These are phyloP conservation scores for Drosophila pseudotakahashii DNA, from an alignment of 2,888 invertebrate genomes.

Conservation along the genomic window DNA sequence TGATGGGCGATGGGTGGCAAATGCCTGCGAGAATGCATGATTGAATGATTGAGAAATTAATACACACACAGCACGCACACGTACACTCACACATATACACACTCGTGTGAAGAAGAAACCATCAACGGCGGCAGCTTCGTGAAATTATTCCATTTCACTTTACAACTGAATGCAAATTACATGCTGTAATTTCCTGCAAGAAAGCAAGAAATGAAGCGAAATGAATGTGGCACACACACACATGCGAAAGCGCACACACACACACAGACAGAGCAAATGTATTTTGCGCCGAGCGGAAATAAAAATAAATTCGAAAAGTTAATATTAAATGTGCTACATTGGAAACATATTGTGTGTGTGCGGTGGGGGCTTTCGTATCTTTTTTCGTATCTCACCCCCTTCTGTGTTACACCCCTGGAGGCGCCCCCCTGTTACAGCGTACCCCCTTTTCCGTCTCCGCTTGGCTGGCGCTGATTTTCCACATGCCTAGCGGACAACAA, in stretches of 20 bases:
- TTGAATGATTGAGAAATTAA: constrained; percentile 78
- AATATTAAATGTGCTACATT: constrained; percentile 78
- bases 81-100: constrained; percentile 11
- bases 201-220: constrained; percentile 78
- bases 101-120: constrained; percentile 38
- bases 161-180: constrained; percentile 78
- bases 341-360: constrained; percentile 69
- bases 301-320: constrained; percentile 78
- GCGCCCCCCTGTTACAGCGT: constrained; percentile 1
- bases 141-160: constrained; percentile 79
- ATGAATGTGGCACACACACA: constrained; percentile 71
- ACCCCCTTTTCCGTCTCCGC: constrained; percentile 14
- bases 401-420: constrained; percentile 1
- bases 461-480: constrained; percentile 69
- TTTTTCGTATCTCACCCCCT: not conserved
- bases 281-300: constrained; percentile 72
- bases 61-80: constrained; percentile 51
- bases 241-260: constrained; percentile 24
- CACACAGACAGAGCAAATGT: constrained; percentile 58
- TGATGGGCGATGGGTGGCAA: not conserved
- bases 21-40: constrained; percentile 72
- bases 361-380: constrained; percentile 3
- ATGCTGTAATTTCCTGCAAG: constrained; percentile 79
- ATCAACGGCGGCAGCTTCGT: constrained; percentile 65
- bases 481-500: constrained; percentile 74